Evolutionary conservation across 1,140 invertebrate genomes (phyloP).

Genomic region (Papilio glaucus): DNA sequence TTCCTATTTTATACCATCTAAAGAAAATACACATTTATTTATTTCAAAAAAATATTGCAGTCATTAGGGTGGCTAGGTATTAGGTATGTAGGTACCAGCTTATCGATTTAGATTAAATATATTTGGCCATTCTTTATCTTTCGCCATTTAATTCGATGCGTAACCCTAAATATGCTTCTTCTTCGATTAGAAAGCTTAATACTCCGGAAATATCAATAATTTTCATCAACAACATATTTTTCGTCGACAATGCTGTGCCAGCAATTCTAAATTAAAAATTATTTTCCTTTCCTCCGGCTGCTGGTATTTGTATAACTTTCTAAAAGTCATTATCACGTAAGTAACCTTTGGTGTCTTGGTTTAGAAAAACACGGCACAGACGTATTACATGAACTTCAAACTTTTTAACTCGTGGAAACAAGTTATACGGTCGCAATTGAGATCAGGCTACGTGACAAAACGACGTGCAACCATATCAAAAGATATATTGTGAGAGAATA

Average conservation of each 20-base stretch:
- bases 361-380: background rate
- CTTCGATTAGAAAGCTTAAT: too few species aligned
- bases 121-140: too few species aligned
- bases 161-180: too few species aligned
- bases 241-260: too few species aligned
- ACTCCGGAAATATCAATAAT: too few species aligned
- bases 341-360: background rate
- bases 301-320: background rate
- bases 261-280: too few species aligned
- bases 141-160: too few species aligned
- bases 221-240: too few species aligned
- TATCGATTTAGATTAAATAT: too few species aligned
- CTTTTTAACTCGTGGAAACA: background rate
- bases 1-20: background rate
- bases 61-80: background rate
- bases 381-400: too few species aligned
- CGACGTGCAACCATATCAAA: background rate
- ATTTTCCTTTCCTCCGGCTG: background rate
- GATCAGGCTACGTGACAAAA: conserved; percentile 10
- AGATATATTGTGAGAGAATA: background rate
- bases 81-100: too few species aligned
- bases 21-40: too few species aligned
- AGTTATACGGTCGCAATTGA: background rate
- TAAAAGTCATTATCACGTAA: background rate
- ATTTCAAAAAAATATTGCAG: background rate